A percentile compares a stretch with the other conserved stretches of the same genome.
phyloP scores from a whole-genome alignment of 2,888 invertebrate species.

The Cheilosia scutellata region DNA sequence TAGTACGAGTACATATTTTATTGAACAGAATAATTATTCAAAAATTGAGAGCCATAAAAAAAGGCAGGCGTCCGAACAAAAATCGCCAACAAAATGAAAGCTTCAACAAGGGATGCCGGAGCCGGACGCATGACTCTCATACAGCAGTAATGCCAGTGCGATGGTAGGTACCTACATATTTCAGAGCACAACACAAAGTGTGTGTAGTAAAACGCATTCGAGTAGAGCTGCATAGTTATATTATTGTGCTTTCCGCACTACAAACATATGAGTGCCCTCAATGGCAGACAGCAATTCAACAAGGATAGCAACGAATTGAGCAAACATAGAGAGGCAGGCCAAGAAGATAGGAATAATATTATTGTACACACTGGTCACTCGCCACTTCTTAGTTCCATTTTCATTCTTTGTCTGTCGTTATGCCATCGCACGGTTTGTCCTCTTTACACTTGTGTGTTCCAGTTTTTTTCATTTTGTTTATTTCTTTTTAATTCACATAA shows the following conservation, averaged over 20 bases:
- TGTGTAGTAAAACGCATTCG: constrained; percentile 33
- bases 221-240: constrained; percentile 32
- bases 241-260: constrained; percentile 46
- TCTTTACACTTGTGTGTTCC: constrained; percentile 1
- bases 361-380: constrained; percentile 36
- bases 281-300: constrained; percentile 54
- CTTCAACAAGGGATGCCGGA: background rate
- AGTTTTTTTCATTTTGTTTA: constrained; percentile 7
- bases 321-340: background rate
- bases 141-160: background rate
- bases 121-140: background rate
- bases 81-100: constrained; percentile 5
- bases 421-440: background rate
- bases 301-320: constrained; percentile 54
- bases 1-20: constrained; percentile 40
- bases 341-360: constrained; percentile 36
- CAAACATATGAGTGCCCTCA: constrained; percentile 59
- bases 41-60: constrained; percentile 50
- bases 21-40: constrained; percentile 65
- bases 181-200: background rate
- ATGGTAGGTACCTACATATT: background rate
- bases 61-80: constrained; percentile 28
- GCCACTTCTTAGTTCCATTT: constrained; percentile 6
- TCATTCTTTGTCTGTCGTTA: constrained; percentile 17
- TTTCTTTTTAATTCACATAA: constrained; percentile 41